Base-by-base conservation (phyloP, 1,140 invertebrate genomes). In the Pogonus chalceus region DNA sequence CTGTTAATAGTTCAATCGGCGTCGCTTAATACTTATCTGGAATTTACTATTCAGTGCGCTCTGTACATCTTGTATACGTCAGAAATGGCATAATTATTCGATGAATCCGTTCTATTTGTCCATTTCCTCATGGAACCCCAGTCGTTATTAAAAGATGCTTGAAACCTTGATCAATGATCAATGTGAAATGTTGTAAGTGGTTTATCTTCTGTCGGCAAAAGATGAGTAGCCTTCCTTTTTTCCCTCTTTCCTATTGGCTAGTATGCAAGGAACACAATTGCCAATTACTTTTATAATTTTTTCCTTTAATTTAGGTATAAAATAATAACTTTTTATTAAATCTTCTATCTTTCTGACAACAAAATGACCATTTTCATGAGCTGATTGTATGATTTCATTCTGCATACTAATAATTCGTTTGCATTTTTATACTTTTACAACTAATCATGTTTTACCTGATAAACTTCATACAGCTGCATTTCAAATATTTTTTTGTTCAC, bases 121-220 rank as follows among this genome's bases (percentile, higher is more conserved):
- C 58, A 26, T 60, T 60, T 14, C 56, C 58, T 20, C 66, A 37
- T 7, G 65, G 66, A n/a, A n/a, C n/a, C n/a, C n/a, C n/a, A n/a
- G n/a, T n/a, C 1, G 57, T 54, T 9, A 63, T 58, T 16, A 66
- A 57, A n/a, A 0, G 62, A 63, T 24, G 60, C 65, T 20, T 65
- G 24, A 2, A 56, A 16, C 51, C 65, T 65, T 2, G 51, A 46
- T 23, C 67, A 43, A 48, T 68, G 64, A 48, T 68, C 65, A 0
- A 58, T 54, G 24, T 67, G 66, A 3, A 63, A 16, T 0, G 65
- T 67, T n/a, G 66, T 57, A 52, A 67, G 54, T 4, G 65, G 63
- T 18, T 49, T 22, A 7, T n/a, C 21, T 3, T 39, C 35, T 48
- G 66, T 67, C 2, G 56, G 48, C 2, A 69, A 62, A 9, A 60